Base-by-base conservation (phyloP, 2,888 invertebrate genomes). In the Rhyacophila evoluta region DNA sequence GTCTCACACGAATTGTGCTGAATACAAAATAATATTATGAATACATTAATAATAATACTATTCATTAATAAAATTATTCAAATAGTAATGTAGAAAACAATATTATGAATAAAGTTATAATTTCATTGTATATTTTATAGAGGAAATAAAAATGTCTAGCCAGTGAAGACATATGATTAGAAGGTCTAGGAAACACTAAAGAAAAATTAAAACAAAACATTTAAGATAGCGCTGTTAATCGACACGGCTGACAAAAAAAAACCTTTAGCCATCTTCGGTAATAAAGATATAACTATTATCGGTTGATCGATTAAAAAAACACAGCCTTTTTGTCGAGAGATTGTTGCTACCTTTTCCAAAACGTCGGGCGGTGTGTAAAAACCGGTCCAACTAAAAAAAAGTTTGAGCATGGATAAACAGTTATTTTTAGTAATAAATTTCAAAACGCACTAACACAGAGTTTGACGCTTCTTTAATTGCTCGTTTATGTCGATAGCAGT, bases 351-450 rank as follows among this genome's bases (percentile, higher is more conserved):
- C 55, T 55, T 19, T 55, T 19, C 10, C 55, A 55, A 55, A 25
- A 55, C 55, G 19, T 55, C 2, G 8, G 5, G 19, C 25, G 19
- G 55, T 55, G 55, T 55, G 55, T 55, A 55, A 19, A 55, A 55
- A 55, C 55, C 55, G 55, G 55, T 55, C 55, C 19, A 19, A 33
- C 29, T 33, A 33, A 33, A 33, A 55, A 39, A 55, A 55, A 19
- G 55, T 55, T 55, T 8, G 25, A 55, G 55, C 55, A 55, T 55
- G 55, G 55, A 55, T 55, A 55, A 55, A 55, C 55, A 55, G 55
- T 55, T 55, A 55, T 55, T 25, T 55, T 55, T 55, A 55, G 55
- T 55, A 55, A 55, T 55, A 55, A 55, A 55, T 55, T 55, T 55
- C 55, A 25, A 55, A 55, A 25, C 19, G 25, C 55, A 55, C 55